Conservation (phyloP, 2,113 vertebrate genomes). For the Uria lomvia region DNA sequence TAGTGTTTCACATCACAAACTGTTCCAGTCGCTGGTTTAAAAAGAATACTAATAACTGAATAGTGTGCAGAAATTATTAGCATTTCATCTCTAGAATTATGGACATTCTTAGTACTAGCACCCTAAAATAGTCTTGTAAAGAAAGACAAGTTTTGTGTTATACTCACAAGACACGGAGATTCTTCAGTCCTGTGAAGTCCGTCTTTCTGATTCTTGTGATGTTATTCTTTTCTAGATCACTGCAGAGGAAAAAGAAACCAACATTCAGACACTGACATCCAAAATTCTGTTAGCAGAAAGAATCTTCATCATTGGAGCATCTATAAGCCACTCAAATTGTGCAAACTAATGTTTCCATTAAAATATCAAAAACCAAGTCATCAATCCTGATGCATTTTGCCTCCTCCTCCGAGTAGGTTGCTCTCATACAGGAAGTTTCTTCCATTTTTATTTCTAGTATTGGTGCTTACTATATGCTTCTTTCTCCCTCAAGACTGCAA, state of each 20-base stretch:
- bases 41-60: neutral
- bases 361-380: neutral
- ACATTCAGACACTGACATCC: neutral
- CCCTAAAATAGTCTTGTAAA: rapidly evolving
- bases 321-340: neutral
- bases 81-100: neutral
- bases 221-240: conserved; percentile 96
- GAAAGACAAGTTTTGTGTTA: neutral
- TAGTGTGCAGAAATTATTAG: neutral
- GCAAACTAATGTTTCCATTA: neutral
- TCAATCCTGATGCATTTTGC: neutral
- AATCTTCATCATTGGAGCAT: neutral
- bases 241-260: conserved; percentile 54
- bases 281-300: neutral
- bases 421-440: neutral
- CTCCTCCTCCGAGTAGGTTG: rapidly evolving
- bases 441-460: neutral
- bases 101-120: neutral
- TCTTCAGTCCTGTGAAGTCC: conserved; percentile 93
- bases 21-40: neutral
- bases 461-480: neutral
- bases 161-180: conserved; percentile 96
- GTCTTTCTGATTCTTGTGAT: conserved; percentile 94
- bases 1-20: neutral
- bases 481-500: neutral